Conservation (phyloP, 2,888 invertebrate genomes). For the Ypsolopha scabrella region DNA sequence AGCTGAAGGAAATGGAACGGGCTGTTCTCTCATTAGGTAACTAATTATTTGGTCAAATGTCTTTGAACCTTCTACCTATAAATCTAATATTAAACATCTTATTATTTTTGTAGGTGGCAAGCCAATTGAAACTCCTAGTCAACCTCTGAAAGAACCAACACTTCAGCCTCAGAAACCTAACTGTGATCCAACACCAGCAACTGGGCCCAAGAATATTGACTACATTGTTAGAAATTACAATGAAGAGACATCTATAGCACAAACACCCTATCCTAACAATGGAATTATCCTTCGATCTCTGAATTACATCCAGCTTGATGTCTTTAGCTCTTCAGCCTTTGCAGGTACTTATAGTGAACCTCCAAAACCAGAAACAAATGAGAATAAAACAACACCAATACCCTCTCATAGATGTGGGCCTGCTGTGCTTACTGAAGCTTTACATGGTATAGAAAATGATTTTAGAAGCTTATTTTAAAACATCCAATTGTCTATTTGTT, state of each 20-base stretch:
- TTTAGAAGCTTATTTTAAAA: conserved; percentile 56
- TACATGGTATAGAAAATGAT: conserved; percentile 53
- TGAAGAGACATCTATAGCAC: conserved; percentile 13
- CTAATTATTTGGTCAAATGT: conserved; percentile 4
- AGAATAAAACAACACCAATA: not conserved
- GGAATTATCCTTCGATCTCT: conserved; percentile 56
- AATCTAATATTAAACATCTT: not conserved
- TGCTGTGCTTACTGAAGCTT: conserved; percentile 43
- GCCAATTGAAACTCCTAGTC: not conserved
- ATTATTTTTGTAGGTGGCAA: not conserved
- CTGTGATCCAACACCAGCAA: not conserved
- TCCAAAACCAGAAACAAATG: not conserved
- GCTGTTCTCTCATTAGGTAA: conserved; percentile 42
- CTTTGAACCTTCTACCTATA: not conserved
- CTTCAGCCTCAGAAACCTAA: not conserved
- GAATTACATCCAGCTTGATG: conserved; percentile 65
- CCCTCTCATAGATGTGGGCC: conserved; percentile 27
- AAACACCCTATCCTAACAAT: conserved; percentile 53
- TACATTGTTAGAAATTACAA: not conserved
- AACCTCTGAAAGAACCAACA: conserved; percentile 8
- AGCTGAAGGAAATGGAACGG: conserved; percentile 81
- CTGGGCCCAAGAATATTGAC: not conserved
- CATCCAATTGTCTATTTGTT: not conserved
- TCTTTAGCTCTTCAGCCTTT: conserved; percentile 38
- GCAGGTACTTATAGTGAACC: not conserved